phyloP scores from a whole-genome alignment of 64 coral and sea anemone species.

The Cladopsammia gracilis region DNA sequence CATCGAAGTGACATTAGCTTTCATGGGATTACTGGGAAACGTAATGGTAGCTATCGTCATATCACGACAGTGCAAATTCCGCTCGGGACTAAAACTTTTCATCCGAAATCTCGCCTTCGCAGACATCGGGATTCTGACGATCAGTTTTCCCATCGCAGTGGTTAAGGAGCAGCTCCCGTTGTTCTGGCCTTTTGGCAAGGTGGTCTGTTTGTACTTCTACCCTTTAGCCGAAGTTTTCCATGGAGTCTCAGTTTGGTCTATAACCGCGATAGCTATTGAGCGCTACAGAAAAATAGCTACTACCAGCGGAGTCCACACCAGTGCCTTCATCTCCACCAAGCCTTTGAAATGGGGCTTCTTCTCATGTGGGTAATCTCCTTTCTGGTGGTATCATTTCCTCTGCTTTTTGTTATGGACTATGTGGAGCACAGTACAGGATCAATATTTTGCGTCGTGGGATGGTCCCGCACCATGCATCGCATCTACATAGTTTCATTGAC shows the following conservation, averaged over 20 bases:
- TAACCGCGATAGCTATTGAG: constrained; percentile 67
- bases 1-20: constrained; percentile 23
- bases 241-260: constrained; percentile 56
- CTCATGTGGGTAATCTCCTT: constrained; percentile 61
- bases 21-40: constrained; percentile 60
- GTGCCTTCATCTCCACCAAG: not conserved
- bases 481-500: constrained; percentile 28
- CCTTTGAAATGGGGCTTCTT: constrained; percentile 23
- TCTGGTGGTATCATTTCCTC: constrained; percentile 33
- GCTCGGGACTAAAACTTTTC: constrained; percentile 46
- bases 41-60: constrained; percentile 32
- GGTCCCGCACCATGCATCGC: constrained; percentile 4
- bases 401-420: constrained; percentile 55
- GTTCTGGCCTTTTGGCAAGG: constrained; percentile 44
- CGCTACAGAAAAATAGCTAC: constrained; percentile 50
- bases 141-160: constrained; percentile 61
- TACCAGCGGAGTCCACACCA: not conserved
- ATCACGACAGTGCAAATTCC: constrained; percentile 31
- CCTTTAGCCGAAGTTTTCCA: constrained; percentile 63
- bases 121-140: constrained; percentile 46
- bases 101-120: constrained; percentile 67
- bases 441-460: not conserved
- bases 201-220: constrained; percentile 39
- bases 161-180: constrained; percentile 18
- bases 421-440: not conserved